phyloP scores from a whole-genome alignment of 2,113 vertebrate genomes.

The Platysteira castanea region DNA sequence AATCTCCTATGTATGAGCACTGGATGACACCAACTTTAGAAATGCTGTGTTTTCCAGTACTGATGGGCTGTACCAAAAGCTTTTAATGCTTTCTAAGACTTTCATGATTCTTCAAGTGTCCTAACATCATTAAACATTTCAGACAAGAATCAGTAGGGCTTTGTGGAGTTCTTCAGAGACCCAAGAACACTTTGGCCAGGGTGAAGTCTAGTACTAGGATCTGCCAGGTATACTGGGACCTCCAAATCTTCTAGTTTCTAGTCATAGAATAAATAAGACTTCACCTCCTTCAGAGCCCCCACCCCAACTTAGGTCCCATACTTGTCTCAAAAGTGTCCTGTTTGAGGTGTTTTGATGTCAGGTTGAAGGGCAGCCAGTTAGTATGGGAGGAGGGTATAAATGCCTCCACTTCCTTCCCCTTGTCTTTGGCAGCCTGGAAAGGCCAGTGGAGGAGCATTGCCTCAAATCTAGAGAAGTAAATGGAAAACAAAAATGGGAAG shows the following conservation, averaged over 20 bases:
- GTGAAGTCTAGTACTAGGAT: background rate
- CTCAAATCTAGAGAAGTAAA: background rate
- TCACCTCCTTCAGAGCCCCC: background rate
- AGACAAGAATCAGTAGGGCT: background rate
- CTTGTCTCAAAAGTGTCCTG: background rate
- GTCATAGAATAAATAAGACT: background rate
- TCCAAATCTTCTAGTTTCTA: background rate
- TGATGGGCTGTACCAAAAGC: background rate
- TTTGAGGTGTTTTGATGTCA: background rate
- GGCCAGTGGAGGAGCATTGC: background rate
- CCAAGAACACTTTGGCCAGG: background rate
- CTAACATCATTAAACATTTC: background rate
- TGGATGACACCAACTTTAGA: background rate
- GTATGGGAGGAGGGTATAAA: background rate
- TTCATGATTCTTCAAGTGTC: background rate
- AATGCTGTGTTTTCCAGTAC: background rate
- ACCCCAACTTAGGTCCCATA: background rate
- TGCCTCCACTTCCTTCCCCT: background rate
- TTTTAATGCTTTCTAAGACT: background rate
- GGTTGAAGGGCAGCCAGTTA: background rate
- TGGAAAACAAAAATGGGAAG: background rate
- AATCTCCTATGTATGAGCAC: background rate
- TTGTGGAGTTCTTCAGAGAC: background rate
- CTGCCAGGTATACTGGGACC: background rate
- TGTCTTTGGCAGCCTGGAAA: background rate